A percentile compares a stretch with the other conserved stretches of the same genome.
These are phyloP conservation scores for Nipponia nippon DNA, from an alignment of 2,113 vertebrate genomes.

Conservation along the genomic window DNA sequence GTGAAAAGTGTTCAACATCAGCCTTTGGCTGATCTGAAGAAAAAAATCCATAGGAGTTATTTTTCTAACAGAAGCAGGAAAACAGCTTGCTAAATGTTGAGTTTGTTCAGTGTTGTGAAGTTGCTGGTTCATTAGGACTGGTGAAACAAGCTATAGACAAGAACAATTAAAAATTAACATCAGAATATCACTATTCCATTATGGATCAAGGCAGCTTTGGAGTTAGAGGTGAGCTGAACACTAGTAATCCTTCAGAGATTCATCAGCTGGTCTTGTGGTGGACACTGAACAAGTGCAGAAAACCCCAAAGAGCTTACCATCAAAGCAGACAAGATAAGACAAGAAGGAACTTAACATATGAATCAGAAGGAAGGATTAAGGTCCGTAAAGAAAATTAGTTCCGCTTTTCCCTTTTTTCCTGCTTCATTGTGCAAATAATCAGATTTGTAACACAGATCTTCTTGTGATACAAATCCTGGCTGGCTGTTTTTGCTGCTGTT, in stretches of 20 bases:
- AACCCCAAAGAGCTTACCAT: not conserved
- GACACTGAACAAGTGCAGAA: not conserved
- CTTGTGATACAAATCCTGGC: not conserved
- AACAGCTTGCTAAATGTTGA: not conserved
- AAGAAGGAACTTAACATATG: not conserved
- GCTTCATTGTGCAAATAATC: not conserved
- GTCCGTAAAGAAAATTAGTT: not conserved
- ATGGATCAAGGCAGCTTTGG: not conserved
- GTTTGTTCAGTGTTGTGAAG: not conserved
- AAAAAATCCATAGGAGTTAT: not conserved
- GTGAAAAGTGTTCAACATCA: not conserved
- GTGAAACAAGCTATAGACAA: not conserved
- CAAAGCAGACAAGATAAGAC: not conserved
- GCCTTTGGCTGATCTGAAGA: not conserved
- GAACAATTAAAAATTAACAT: not conserved
- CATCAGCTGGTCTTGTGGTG: not conserved
- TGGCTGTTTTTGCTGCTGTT: not conserved
- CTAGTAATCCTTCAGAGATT: not conserved
- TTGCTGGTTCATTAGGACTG: not conserved
- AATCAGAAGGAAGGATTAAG: not conserved
- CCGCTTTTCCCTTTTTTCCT: not conserved
- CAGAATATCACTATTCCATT: not conserved
- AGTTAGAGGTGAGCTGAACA: not conserved
- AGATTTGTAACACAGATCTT: not conserved
- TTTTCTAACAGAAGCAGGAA: not conserved